phyloP scores from a whole-genome alignment of 2,113 vertebrate genomes.

The Pomatorhinus ruficollis region DNA sequence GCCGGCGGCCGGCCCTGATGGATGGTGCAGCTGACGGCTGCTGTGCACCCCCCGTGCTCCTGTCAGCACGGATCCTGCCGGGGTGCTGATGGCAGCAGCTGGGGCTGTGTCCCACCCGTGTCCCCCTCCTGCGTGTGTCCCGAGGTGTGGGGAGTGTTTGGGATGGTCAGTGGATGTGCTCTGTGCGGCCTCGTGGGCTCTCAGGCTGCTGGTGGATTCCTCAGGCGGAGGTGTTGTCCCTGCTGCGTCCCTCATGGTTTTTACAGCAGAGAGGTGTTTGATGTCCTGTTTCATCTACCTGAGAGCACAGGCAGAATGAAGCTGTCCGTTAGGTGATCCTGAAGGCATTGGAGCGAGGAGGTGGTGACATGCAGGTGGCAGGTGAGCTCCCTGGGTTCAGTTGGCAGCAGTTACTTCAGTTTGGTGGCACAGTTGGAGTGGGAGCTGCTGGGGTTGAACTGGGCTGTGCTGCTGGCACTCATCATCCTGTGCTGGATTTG shows the following conservation, averaged over 20 bases:
- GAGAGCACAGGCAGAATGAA: not conserved
- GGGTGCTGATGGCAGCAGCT: not conserved
- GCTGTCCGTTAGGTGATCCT: rapidly evolving
- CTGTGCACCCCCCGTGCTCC: not conserved
- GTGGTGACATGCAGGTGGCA: not conserved
- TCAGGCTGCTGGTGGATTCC: not conserved
- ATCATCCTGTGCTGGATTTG: rapidly evolving
- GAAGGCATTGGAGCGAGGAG: rapidly evolving
- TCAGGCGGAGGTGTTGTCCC: not conserved
- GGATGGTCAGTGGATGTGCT: rapidly evolving
- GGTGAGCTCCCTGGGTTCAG: not conserved
- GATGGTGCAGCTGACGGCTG: not conserved
- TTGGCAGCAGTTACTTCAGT: not conserved
- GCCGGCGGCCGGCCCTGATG: not conserved
- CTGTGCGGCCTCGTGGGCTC: rapidly evolving
- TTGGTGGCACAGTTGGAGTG: not conserved
- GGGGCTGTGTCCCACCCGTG: rapidly evolving
- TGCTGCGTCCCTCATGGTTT: rapidly evolving
- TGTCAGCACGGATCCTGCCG: rapidly evolving
- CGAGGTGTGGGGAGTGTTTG: rapidly evolving
- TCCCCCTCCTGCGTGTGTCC: rapidly evolving
- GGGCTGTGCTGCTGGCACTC: not conserved
- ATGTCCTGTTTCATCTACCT: rapidly evolving
- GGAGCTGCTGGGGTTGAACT: not conserved
- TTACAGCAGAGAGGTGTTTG: not conserved